Evolutionary conservation across 2,113 vertebrate genomes (phyloP).

Genomic region (Sula dactylatra): DNA sequence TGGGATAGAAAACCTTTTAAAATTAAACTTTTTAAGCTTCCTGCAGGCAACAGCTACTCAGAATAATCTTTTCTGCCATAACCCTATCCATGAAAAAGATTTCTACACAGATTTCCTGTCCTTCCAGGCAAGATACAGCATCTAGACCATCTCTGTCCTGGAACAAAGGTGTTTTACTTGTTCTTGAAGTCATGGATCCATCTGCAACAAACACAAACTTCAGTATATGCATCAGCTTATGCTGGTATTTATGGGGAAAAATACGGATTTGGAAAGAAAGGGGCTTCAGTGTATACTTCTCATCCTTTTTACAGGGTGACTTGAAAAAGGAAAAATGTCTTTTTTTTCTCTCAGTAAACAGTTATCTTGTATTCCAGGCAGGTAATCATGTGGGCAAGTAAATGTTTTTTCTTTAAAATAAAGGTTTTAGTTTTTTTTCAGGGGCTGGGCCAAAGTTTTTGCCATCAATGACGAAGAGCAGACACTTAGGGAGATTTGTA

Average conservation of each 20-base stretch:
- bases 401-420: neutral
- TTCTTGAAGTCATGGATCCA: neutral
- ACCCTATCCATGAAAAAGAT: neutral
- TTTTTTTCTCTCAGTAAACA: neutral
- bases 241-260: neutral
- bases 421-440: neutral
- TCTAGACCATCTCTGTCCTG: neutral
- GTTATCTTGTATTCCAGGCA: neutral
- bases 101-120: neutral
- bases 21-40: neutral
- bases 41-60: neutral
- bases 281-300: neutral
- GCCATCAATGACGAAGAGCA: neutral
- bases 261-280: neutral
- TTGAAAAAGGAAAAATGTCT: neutral
- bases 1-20: neutral
- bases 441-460: neutral
- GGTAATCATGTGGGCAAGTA: neutral
- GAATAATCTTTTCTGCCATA: neutral
- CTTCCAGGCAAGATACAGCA: neutral
- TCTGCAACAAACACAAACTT: neutral
- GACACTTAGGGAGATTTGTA: neutral
- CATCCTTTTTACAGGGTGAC: neutral
- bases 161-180: neutral
- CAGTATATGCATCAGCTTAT: neutral